Conservation (phyloP, 2,113 vertebrate genomes). For the Lagenorhynchus albirostris region DNA sequence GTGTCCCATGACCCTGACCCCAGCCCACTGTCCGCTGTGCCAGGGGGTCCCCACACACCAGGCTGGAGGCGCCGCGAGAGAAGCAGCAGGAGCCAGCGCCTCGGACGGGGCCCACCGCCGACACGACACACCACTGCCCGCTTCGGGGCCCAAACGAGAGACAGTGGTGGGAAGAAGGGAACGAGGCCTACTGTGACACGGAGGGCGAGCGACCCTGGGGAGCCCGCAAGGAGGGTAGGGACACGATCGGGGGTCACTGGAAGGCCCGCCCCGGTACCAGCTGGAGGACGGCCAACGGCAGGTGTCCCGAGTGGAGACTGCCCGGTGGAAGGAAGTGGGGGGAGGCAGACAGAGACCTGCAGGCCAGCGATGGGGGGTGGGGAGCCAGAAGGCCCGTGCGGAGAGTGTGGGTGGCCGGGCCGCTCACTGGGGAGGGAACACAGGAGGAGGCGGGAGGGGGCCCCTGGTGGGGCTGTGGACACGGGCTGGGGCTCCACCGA, state of each 20-base stretch:
- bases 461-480: background rate
- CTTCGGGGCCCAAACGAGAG: background rate
- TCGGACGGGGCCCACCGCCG: rapidly evolving
- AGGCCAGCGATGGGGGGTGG: background rate
- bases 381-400: background rate
- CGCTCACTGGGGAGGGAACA: background rate
- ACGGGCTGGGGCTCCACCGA: background rate
- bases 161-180: background rate
- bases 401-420: no score
- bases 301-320: background rate
- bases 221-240: background rate
- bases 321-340: background rate
- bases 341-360: background rate
- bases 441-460: background rate
- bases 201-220: background rate
- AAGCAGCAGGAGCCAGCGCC: no score
- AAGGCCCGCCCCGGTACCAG: background rate
- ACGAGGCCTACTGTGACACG: background rate
- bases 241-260: background rate
- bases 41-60: background rate
- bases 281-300: background rate
- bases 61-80: background rate
- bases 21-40: rapidly evolving
- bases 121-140: background rate
- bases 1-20: background rate